Conservation (phyloP, 2,888 invertebrate genomes). For the Maniola hyperantus region DNA sequence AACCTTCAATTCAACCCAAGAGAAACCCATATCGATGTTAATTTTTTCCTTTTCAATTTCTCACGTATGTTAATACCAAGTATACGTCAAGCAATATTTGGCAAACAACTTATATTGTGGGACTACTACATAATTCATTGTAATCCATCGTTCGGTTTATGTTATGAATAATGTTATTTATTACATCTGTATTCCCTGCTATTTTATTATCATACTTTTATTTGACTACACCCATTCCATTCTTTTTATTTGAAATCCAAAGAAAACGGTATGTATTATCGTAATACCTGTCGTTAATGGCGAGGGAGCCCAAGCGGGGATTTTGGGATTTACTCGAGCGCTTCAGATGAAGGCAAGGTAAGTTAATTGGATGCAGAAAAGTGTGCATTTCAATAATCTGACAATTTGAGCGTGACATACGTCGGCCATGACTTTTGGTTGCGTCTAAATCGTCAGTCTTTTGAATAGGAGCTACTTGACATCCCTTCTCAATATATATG, state of each 20-base stretch:
- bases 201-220: conserved; percentile 39
- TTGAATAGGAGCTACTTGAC: too few species aligned
- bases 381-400: too few species aligned
- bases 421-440: too few species aligned
- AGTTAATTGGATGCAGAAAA: too few species aligned
- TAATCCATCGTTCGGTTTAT: conserved; percentile 44
- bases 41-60: conserved; percentile 3
- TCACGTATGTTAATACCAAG: conserved; percentile 11
- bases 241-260: conserved; percentile 22
- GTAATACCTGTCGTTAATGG: too few species aligned
- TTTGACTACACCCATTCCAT: conserved; percentile 24
- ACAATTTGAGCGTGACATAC: too few species aligned
- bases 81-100: conserved; percentile 22
- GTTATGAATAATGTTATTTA: conserved; percentile 44
- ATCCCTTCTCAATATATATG: too few species aligned
- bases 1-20: neutral
- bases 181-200: conserved; percentile 36
- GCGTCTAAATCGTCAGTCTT: too few species aligned
- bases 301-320: too few species aligned
- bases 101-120: conserved; percentile 11
- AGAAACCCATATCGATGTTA: neutral
- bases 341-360: too few species aligned
- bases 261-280: too few species aligned
- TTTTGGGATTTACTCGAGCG: too few species aligned
- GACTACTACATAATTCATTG: conserved; percentile 47